These are phyloP conservation scores for Spodoptera litura DNA, from an alignment of 1,140 invertebrate species.

Conservation along the genomic window DNA sequence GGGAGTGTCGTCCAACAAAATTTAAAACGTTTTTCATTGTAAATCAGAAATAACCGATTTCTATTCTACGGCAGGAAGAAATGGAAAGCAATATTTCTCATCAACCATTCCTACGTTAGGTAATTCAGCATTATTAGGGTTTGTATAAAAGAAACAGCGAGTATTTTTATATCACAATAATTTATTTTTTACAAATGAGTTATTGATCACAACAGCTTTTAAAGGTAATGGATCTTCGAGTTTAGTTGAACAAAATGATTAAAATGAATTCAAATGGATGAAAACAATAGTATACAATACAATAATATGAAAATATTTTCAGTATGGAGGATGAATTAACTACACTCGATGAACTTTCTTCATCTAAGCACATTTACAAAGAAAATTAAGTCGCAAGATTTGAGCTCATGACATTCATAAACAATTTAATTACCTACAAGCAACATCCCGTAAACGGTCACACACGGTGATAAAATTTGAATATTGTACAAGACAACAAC, in stretches of 20 bases:
- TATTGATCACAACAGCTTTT: constrained; percentile 82
- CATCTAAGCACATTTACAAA: constrained; percentile 47
- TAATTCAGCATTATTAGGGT: background rate
- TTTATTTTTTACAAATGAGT: constrained; percentile 85
- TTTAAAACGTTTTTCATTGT: too few relatives aligned
- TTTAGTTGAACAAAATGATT: constrained; percentile 58
- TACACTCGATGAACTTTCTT: constrained; percentile 32
- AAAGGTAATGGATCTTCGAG: constrained; percentile 69
- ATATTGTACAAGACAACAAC: constrained; percentile 41
- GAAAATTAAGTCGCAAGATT: constrained; percentile 46
- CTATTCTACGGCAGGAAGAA: too few relatives aligned
- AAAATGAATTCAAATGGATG: constrained; percentile 68
- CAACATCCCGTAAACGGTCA: constrained; percentile 46
- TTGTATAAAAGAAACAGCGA: constrained; percentile 51
- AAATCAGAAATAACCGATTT: too few relatives aligned
- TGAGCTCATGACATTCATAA: constrained; percentile 46
- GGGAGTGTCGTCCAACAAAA: too few relatives aligned
- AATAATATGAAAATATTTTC: constrained; percentile 44
- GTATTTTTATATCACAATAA: constrained; percentile 82
- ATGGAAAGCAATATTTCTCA: too few relatives aligned
- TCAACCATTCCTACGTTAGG: too few relatives aligned
- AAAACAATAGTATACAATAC: constrained; percentile 49
- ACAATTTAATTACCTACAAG: constrained; percentile 46
- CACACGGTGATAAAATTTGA: constrained; percentile 43
- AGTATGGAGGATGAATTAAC: constrained; percentile 44